Evolutionary conservation across 2,113 vertebrate genomes (phyloP), one percentile per base, ranked within the genome.

Genomic region (Piaya cayana): DNA sequence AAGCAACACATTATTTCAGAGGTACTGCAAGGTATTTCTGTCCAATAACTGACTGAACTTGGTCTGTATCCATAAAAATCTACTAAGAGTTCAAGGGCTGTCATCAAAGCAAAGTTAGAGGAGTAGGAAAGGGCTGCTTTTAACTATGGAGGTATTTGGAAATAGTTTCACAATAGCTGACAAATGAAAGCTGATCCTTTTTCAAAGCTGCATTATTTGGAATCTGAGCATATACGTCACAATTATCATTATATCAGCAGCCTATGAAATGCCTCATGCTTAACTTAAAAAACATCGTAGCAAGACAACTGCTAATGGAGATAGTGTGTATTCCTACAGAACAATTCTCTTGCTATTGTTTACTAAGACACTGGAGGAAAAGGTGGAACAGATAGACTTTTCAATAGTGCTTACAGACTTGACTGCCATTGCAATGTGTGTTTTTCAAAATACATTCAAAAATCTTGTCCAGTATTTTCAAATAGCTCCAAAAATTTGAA

Each of bases 371-470:
- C 4, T 1, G 0, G 7, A 84, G 23, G 8, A 64, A 84, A 91
- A 64, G 4, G 18, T 30, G 2, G 0, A 63, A 84, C 8, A 52
- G 29, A 23, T 3, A 62, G 29, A 75, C 52, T 60, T 80, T 85
- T 85, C 67, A 68, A 9, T 64, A 60, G 34, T 68, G 43, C 18
- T 85, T 49, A 23, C 39, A 16, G 37, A 59, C 29, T 53, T 58
- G 18, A 70, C 43, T 60, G 17, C 11, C 19, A 56, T 5, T 39
- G 11, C 16, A 91, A 49, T 0, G 0, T 0, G 1, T 12, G 2
- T 21, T 86, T 72, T 20, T 26, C 25, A 55, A 70, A 62, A 37
- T 5, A 30, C 10, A 11, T 39, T 53, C 62, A 14, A 67, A 92
- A 84, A 39, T 53, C 14, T 65, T 43, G 12, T 27, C 27, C 11